Conservation (phyloP, 2,888 invertebrate species). For the Iselma pallidipennis region DNA sequence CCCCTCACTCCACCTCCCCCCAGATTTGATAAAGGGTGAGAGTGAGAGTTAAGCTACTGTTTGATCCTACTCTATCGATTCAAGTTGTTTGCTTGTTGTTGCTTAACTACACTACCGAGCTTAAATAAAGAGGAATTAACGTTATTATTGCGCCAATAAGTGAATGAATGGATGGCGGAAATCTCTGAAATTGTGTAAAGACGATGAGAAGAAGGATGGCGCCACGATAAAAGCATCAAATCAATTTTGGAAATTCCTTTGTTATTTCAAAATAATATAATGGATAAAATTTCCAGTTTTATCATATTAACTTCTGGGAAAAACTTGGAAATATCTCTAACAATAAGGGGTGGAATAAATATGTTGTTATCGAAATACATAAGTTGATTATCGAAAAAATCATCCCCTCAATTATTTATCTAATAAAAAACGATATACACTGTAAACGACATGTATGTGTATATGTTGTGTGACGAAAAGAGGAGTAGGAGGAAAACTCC, state of each 20-base stretch:
- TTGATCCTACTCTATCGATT: background rate
- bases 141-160: conserved; percentile 16
- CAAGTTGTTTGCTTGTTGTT: background rate
- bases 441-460: background rate
- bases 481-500: background rate
- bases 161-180: conserved; percentile 13
- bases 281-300: too few relatives aligned
- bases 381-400: background rate
- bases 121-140: conserved; percentile 22
- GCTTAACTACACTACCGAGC: background rate
- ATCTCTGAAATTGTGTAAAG: conserved; percentile 15
- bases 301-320: too few relatives aligned
- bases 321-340: background rate
- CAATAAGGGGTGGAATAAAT: background rate
- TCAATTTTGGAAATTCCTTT: too few relatives aligned
- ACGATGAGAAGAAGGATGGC: conserved; percentile 8
- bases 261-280: too few relatives aligned
- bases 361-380: background rate
- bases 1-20: background rate
- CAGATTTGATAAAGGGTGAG: background rate
- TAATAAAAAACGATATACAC: background rate
- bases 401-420: background rate
- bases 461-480: background rate
- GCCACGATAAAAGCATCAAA: too few relatives aligned
- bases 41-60: background rate